These are phyloP conservation scores for Paramormyrops hopkinsi DNA, from an alignment of 2,797 vertebrate genomes.

Conservation along the genomic window DNA sequence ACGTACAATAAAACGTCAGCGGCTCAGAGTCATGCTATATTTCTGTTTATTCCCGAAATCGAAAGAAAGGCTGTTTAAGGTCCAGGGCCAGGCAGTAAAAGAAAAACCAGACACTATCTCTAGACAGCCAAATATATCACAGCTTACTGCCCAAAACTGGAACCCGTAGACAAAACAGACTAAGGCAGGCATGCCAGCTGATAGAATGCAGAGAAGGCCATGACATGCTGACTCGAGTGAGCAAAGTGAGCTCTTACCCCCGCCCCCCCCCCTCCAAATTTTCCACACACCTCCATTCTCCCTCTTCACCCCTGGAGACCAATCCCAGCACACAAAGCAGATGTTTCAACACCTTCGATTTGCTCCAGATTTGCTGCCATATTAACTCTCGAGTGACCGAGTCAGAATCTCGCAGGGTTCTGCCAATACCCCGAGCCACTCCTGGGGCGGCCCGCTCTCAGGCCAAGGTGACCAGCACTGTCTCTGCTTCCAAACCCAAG, in stretches of 20 bases:
- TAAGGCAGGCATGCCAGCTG: neutral
- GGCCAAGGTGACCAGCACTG: neutral
- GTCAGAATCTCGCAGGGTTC: conserved; percentile 47
- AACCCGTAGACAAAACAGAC: conserved; percentile 39
- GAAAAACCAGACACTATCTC: conserved; percentile 21
- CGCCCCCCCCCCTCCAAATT: neutral
- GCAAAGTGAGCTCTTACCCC: neutral
- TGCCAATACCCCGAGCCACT: conserved; percentile 42
- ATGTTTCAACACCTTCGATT: conserved; percentile 46
- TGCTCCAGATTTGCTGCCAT: conserved; percentile 53
- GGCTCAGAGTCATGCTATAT: neutral
- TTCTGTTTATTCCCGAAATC: neutral
- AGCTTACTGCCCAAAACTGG: conserved; percentile 1
- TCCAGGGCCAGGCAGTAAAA: neutral
- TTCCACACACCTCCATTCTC: conserved; percentile 26
- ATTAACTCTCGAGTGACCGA: conserved; percentile 51
- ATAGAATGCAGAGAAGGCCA: conserved; percentile 13
- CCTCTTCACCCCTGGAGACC: neutral
- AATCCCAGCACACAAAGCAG: conserved; percentile 26
- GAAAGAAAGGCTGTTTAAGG: neutral
- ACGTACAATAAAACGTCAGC: neutral
- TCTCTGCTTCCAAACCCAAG: neutral
- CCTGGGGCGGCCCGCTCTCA: neutral
- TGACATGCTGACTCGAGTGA: neutral
- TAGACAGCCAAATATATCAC: conserved; percentile 13